Conservation (phyloP, 1,140 invertebrate species). For the Drosophila azteca region DNA sequence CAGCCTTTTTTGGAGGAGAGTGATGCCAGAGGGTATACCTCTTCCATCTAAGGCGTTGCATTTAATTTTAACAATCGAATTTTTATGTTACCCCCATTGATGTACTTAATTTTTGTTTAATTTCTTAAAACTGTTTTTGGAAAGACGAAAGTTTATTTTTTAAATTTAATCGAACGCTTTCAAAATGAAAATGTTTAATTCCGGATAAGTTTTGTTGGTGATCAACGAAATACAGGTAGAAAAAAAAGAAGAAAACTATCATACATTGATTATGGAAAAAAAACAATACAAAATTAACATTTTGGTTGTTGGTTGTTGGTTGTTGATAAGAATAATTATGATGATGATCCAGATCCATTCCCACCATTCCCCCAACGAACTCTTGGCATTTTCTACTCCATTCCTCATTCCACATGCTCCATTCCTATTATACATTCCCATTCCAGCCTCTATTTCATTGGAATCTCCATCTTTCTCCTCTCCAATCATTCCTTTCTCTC, state of each 20-base stretch:
- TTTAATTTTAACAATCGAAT: no score
- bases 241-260: constrained; percentile 17
- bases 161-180: constrained; percentile 31
- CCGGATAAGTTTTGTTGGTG: constrained; percentile 33
- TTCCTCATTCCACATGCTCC: constrained; percentile 1
- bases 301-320: constrained; percentile 45
- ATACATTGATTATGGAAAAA: constrained; percentile 17
- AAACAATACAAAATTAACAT: constrained; percentile 75
- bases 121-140: constrained; percentile 2
- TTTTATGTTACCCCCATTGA: no score
- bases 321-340: constrained; percentile 46
- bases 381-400: constrained; percentile 1
- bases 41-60: no score
- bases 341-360: constrained; percentile 23
- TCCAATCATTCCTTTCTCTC: background rate
- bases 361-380: background rate
- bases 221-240: constrained; percentile 1
- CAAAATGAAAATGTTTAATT: constrained; percentile 53
- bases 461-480: no score
- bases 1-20: no score
- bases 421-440: constrained; percentile 4
- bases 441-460: no score
- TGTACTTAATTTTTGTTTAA: constrained; percentile 16
- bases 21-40: no score
- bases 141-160: constrained; percentile 6